Conservation (phyloP, 2,888 invertebrate genomes). For the Xiphydria camelus region DNA sequence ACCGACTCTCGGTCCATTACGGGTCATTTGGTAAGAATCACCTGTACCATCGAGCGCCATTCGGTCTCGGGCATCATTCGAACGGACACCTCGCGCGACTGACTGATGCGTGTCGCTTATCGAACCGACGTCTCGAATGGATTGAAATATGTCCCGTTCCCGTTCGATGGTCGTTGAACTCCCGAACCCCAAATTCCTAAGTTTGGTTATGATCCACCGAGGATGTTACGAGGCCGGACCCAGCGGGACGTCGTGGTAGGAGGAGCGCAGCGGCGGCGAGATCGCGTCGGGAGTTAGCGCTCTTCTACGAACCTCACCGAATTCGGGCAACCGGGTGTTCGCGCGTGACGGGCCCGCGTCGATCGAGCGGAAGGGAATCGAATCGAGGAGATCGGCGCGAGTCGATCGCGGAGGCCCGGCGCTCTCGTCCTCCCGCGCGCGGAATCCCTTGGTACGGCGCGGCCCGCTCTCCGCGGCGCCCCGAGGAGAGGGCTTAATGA, state of each 20-base stretch:
- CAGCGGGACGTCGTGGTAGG: slow-evolving; percentile 5
- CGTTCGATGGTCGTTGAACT: slow-evolving; percentile 27
- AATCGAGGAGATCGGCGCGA: slow-evolving; percentile 13
- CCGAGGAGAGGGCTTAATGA: slow-evolving; percentile 1
- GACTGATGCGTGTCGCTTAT: slow-evolving; percentile 42
- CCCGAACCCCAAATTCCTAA: slow-evolving; percentile 14
- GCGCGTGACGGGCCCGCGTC: no score
- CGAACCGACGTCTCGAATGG: slow-evolving; percentile 26
- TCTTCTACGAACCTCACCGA: slow-evolving; percentile 5
- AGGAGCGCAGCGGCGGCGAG: not conserved
- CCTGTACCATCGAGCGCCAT: slow-evolving; percentile 23
- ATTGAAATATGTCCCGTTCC: slow-evolving; percentile 36
- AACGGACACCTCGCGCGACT: slow-evolving; percentile 19
- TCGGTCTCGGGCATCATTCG: slow-evolving; percentile 4
- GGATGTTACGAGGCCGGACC: slow-evolving; percentile 20
- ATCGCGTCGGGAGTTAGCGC: slow-evolving; percentile 12
- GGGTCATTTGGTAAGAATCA: slow-evolving; percentile 31
- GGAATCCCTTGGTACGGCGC: no score
- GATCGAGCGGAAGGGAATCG: no score
- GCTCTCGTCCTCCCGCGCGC: slow-evolving; percentile 19
- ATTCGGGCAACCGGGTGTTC: no score
- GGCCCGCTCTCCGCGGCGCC: no score
- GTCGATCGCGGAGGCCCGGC: slow-evolving; percentile 16
- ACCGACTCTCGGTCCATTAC: slow-evolving; percentile 26
- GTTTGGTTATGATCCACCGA: slow-evolving; percentile 20